Evolutionary conservation across 2,888 invertebrate genomes (phyloP).

Genomic region (Rhagonycha lutea): DNA sequence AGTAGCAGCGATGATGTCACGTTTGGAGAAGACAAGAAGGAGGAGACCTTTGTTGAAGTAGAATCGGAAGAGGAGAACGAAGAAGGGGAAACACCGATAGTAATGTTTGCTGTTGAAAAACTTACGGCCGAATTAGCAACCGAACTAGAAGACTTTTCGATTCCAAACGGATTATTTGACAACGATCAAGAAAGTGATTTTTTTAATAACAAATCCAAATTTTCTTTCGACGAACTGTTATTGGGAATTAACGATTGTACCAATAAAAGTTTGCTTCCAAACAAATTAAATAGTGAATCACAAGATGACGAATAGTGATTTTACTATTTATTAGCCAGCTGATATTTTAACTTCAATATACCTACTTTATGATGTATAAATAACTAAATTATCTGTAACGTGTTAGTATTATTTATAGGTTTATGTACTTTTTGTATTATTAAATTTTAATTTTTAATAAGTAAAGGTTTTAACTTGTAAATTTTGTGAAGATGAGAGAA

Average conservation of each 20-base stretch:
- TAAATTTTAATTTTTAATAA: not conserved
- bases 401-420: not conserved
- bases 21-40: not conserved
- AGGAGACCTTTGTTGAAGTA: slow-evolving; percentile 11
- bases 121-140: slow-evolving; percentile 4
- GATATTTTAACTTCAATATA: not conserved
- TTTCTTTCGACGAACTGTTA: slow-evolving; percentile 23
- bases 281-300: not conserved
- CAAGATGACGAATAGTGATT: not conserved
- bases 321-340: too few species aligned
- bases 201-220: slow-evolving; percentile 12
- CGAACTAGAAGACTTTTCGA: not conserved
- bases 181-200: not conserved
- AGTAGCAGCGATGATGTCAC: slow-evolving; percentile 7
- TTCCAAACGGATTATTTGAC: not conserved
- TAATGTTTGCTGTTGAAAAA: slow-evolving; percentile 46
- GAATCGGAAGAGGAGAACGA: slow-evolving; percentile 28
- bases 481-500: too few species aligned
- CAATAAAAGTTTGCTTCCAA: slow-evolving; percentile 6
- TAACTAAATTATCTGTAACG: not conserved
- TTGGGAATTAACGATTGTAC: slow-evolving; percentile 16
- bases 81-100: slow-evolving; percentile 36
- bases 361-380: not conserved
- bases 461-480: not conserved
- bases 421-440: not conserved